phyloP scores from a whole-genome alignment of 2,113 vertebrate genomes.

The Lichenostomus cassidix region DNA sequence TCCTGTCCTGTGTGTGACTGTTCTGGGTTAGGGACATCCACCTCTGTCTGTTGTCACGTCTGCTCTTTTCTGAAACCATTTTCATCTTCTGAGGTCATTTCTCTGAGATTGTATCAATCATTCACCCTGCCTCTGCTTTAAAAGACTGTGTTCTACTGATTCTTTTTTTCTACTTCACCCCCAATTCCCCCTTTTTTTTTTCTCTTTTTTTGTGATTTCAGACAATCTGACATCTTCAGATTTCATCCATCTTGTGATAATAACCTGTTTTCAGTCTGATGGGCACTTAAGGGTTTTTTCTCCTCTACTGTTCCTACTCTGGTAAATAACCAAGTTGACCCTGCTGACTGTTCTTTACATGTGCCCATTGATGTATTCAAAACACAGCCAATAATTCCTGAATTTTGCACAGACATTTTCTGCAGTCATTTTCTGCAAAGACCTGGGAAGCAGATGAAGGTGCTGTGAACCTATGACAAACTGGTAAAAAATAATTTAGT shows the following conservation, averaged over 20 bases:
- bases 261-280: background rate
- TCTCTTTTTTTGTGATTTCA: background rate
- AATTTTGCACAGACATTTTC: background rate
- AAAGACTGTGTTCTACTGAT: background rate
- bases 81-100: background rate
- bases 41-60: accelerated
- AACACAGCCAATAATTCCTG: background rate
- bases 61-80: background rate
- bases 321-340: background rate
- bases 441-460: background rate
- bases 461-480: background rate
- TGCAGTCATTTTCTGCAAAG: background rate
- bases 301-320: background rate
- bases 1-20: background rate
- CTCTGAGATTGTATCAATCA: background rate
- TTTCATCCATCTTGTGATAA: background rate
- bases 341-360: background rate
- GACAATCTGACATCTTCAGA: background rate
- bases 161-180: background rate
- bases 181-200: accelerated
- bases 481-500: background rate
- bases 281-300: background rate
- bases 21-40: background rate
- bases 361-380: background rate
- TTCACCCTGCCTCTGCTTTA: background rate